Base-by-base conservation (phyloP, 2,888 invertebrate genomes). In the Hydraecia micacea region DNA sequence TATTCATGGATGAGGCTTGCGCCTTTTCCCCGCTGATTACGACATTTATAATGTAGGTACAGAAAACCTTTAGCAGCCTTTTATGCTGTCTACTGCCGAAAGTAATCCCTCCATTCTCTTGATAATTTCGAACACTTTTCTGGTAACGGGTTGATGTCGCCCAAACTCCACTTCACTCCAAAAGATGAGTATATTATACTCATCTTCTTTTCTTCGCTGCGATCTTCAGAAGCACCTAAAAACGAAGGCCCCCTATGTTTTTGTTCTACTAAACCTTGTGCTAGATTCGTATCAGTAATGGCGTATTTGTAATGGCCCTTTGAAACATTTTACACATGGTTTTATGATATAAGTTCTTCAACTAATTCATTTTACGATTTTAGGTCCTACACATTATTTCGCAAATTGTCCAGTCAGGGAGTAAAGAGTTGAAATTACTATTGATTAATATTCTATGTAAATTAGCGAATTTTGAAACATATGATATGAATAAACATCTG, bases 361-460 rank as follows among this genome's bases (percentile, higher is more conserved):
- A 75, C 73, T 82, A 82, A 84, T 69, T 39, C 21, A 21, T 83
- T 86, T 79, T 75, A 49, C 71, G 69, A 63, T 91, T 91, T 79
- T 87, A 96, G 96, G 90, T 95, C 55, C 89, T 95, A 25, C 93
- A 94, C 77, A 88, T 92, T 3, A 90, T 95, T 46, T 90, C 91
- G 32, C 90, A 86, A 68, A 90, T 95, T 52, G 81, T 93, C 62
- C 83, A 90, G 75, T 87, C 89, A n/a, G 90, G 91, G n/a, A 93
- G 92, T 80, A 88, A 84, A 9, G 95, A 95, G 89, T 81, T 94
- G 39, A 93, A 93, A 79, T 80, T 93, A 74, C 75, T 93, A 15
- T 74, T 95, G 46, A 91, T 93, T 21, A 90, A 92, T 75, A 84
- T 93, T 60, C 85, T 95, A 79, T 94, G 93, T 82, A 91, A 92